These are phyloP conservation scores for Odobenus rosmarus DNA, from an alignment of 2,113 vertebrate species.

Conservation along the genomic window DNA sequence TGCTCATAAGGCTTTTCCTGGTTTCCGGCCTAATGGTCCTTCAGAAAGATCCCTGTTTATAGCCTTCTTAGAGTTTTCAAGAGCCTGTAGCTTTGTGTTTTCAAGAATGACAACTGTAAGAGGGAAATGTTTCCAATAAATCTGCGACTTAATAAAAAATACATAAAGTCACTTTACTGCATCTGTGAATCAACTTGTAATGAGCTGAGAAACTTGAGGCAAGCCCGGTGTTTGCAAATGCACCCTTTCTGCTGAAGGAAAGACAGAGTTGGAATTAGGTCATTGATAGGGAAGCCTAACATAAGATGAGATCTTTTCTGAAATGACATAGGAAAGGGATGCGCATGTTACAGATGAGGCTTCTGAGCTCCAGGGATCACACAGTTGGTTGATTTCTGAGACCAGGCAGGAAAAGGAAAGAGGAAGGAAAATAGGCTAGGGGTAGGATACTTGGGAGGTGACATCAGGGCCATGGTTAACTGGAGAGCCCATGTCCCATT, in stretches of 20 bases:
- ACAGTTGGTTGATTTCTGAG: background rate
- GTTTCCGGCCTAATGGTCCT: background rate
- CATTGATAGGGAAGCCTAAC: background rate
- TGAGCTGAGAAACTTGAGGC: background rate
- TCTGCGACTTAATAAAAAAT: constrained; percentile 1
- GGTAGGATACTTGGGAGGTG: background rate
- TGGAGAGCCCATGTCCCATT: background rate
- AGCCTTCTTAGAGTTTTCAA: background rate
- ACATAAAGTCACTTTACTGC: background rate
- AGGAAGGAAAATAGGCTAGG: background rate
- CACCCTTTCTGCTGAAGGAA: background rate
- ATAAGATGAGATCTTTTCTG: background rate
- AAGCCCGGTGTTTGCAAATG: background rate
- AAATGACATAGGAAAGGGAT: background rate
- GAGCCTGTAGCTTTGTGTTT: background rate
- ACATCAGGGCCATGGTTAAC: background rate
- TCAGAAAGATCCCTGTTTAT: background rate
- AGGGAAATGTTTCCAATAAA: background rate
- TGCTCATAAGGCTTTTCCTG: background rate
- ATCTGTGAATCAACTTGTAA: background rate
- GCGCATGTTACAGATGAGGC: background rate
- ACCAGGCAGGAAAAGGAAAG: background rate
- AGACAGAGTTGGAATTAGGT: background rate
- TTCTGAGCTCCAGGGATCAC: background rate
- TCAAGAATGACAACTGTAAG: background rate